Conservation (phyloP, 2,888 invertebrate genomes). For the Mesorhabditis spiculigera region DNA sequence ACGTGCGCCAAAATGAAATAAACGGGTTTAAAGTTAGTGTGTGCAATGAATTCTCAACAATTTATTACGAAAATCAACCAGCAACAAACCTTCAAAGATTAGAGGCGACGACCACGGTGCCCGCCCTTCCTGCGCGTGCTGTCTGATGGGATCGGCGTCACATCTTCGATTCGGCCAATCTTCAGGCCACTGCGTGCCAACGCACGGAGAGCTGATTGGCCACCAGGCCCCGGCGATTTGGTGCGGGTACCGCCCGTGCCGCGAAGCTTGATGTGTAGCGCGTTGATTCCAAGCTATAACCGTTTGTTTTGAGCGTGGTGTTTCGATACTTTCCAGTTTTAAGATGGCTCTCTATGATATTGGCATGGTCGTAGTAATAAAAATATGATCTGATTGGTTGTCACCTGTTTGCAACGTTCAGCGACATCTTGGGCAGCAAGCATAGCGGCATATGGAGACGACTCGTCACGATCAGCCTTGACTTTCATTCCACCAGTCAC, state of each 20-base stretch:
- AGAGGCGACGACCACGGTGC: constrained; percentile 97
- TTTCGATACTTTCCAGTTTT: not conserved
- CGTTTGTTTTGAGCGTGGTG: not conserved
- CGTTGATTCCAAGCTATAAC: constrained; percentile 77
- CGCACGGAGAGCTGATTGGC: constrained; percentile 89
- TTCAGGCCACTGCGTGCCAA: constrained; percentile 98
- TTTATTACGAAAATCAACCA: too few species aligned
- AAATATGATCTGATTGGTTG: too few species aligned
- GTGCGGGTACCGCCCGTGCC: constrained; percentile 81
- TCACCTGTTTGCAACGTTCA: constrained; percentile 88
- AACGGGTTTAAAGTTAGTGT: too few species aligned
- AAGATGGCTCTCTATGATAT: too few species aligned
- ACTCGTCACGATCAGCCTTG: constrained; percentile 99
- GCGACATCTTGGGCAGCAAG: constrained; percentile 99
- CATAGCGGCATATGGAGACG: constrained; percentile 99
- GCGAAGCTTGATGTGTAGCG: constrained; percentile 93
- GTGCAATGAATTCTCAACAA: too few species aligned
- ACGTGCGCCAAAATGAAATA: too few species aligned
- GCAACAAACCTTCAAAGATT: constrained; percentile 60
- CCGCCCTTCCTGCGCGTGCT: constrained; percentile 99
- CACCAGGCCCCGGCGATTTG: constrained; percentile 76
- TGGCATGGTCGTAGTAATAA: too few species aligned
- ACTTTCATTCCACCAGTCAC: constrained; percentile 95
- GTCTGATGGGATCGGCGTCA: constrained; percentile 98
- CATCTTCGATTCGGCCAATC: constrained; percentile 95